Evolutionary conservation across 2,113 vertebrate species (phyloP).

Genomic region (Jacana jacana): DNA sequence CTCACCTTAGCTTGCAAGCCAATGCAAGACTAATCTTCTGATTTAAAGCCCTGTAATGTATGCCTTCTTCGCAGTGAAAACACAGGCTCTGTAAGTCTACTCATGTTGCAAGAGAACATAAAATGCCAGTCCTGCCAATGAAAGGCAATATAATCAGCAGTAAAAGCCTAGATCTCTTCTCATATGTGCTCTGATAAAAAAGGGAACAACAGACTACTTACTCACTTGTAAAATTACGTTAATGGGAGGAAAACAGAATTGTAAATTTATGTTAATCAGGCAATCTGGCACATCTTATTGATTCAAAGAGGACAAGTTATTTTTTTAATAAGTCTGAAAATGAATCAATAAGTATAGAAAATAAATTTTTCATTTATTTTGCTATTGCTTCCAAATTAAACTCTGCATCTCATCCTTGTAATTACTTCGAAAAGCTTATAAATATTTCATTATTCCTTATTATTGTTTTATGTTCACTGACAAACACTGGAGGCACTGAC

Average conservation of each 20-base stretch:
- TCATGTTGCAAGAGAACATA: neutral
- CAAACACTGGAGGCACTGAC: neutral
- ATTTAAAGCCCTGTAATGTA: neutral
- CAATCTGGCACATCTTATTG: neutral
- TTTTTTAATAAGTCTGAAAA: slow-evolving; percentile 7
- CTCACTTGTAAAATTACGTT: neutral
- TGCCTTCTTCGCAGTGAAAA: neutral
- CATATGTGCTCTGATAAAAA: neutral
- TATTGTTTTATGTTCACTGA: slow-evolving; percentile 4
- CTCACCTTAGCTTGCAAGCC: neutral
- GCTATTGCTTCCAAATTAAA: neutral
- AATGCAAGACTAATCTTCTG: neutral
- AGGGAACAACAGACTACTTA: neutral
- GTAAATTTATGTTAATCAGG: neutral
- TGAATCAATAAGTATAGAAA: neutral
- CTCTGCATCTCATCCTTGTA: neutral
- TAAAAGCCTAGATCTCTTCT: neutral
- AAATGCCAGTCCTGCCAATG: neutral
- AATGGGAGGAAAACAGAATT: neutral
- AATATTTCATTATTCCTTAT: slow-evolving; percentile 31
- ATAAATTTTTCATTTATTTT: slow-evolving; percentile 49
- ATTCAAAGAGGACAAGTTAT: neutral
- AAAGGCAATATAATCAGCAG: neutral
- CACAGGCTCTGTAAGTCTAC: neutral
- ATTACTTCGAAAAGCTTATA: slow-evolving; percentile 49